Conservation (phyloP, 2,113 vertebrate genomes). For the Carlito syrichta region DNA sequence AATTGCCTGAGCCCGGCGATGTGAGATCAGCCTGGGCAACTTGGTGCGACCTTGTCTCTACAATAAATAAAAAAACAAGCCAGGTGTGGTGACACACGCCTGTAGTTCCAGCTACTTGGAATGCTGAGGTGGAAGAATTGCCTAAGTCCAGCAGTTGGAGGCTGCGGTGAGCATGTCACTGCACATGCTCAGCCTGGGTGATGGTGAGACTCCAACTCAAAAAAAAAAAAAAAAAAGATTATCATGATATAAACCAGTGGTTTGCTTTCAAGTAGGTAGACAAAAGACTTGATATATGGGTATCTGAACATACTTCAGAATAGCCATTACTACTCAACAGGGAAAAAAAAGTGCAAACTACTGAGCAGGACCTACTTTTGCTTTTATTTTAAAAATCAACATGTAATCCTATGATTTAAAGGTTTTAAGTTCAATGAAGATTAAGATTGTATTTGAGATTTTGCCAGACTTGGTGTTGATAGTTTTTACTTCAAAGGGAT, state of each 20-base stretch:
- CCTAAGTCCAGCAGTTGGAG: too few species aligned
- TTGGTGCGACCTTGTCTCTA: too few species aligned
- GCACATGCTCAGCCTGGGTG: too few species aligned
- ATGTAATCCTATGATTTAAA: background rate
- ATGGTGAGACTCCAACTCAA: too few species aligned
- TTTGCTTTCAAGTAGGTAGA: background rate
- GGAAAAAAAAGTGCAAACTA: rapidly evolving
- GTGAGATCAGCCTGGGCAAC: too few species aligned
- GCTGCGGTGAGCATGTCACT: too few species aligned
- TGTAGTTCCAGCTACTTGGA: too few species aligned
- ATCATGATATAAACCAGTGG: background rate
- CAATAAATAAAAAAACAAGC: too few species aligned
- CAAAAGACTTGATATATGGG: background rate
- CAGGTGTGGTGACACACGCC: too few species aligned
- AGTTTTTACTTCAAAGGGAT: background rate
- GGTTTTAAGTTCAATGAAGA: background rate
- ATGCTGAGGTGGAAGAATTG: too few species aligned
- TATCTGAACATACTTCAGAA: background rate
- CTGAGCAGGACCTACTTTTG: background rate
- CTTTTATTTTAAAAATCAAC: constrained; percentile 22
- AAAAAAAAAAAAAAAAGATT: background rate
- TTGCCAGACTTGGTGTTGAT: background rate
- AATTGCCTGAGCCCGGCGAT: too few species aligned
- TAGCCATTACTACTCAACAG: background rate
- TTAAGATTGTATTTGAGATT: background rate